Conservation (phyloP, 2,113 vertebrate genomes). For the Trichomycterus rosablanca region DNA sequence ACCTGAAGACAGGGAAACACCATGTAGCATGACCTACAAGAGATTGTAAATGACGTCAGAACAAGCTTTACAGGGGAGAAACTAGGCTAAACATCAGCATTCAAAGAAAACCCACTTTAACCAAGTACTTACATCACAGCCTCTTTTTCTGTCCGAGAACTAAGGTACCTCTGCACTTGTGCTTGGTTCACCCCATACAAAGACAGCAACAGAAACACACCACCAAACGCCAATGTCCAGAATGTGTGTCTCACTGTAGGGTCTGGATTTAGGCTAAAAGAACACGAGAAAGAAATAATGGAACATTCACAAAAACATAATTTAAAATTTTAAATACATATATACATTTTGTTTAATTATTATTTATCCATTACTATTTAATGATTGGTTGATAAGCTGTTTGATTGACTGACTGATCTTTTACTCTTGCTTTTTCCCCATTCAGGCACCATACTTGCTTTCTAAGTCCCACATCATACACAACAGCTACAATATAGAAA, state of each 20-base stretch:
- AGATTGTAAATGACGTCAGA: not conserved
- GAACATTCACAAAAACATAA: too few species aligned
- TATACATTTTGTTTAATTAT: too few species aligned
- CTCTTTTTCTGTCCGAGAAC: constrained; percentile 79
- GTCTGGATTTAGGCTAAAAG: constrained; percentile 78
- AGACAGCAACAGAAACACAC: constrained; percentile 90
- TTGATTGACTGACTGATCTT: too few species aligned
- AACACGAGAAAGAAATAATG: not conserved
- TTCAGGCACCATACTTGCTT: too few species aligned
- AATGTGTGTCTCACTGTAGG: constrained; percentile 87
- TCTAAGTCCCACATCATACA: too few species aligned
- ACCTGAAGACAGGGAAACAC: constrained; percentile 91
- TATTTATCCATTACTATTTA: too few species aligned
- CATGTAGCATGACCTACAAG: constrained; percentile 84
- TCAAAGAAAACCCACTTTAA: too few species aligned
- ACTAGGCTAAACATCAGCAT: not conserved
- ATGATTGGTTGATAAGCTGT: too few species aligned
- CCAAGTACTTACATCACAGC: constrained; percentile 81
- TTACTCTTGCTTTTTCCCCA: too few species aligned
- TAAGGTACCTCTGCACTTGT: constrained; percentile 92
- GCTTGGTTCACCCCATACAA: constrained; percentile 93
- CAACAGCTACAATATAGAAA: too few species aligned
- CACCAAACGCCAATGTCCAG: constrained; percentile 85
- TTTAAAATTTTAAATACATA: too few species aligned
- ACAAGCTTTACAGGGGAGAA: not conserved